Evolutionary conservation across 2,113 vertebrate species (phyloP).

Genomic region (Oceanodroma tethys): DNA sequence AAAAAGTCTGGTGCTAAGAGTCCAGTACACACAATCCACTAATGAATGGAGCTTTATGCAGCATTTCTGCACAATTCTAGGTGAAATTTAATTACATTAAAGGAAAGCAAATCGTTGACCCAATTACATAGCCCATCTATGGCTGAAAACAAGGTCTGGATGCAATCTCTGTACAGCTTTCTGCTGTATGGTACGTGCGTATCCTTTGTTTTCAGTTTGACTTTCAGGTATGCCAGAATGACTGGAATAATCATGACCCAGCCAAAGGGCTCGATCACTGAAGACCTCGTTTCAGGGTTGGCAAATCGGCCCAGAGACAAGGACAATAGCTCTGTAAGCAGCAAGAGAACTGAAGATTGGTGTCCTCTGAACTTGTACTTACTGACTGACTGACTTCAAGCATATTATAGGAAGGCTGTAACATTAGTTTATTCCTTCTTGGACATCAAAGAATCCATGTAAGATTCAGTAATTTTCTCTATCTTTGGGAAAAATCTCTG

Average conservation of each 20-base stretch:
- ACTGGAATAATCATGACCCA: not conserved
- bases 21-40: not conserved
- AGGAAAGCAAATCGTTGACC: not conserved
- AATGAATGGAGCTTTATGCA: not conserved
- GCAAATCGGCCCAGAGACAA: not conserved
- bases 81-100: not conserved
- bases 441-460: not conserved
- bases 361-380: not conserved
- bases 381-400: not conserved
- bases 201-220: not conserved
- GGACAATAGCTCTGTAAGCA: not conserved
- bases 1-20: not conserved
- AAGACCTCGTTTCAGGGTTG: not conserved
- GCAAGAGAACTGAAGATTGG: not conserved
- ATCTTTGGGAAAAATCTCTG: not conserved
- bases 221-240: not conserved
- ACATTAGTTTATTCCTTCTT: not conserved
- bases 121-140: not conserved
- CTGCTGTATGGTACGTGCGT: not conserved
- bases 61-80: not conserved
- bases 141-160: not conserved
- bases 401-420: not conserved
- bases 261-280: not conserved
- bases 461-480: not conserved
- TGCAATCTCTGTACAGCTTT: not conserved